phyloP scores from a whole-genome alignment of 2,888 invertebrate species.

The Zygogramma bicolorata region DNA sequence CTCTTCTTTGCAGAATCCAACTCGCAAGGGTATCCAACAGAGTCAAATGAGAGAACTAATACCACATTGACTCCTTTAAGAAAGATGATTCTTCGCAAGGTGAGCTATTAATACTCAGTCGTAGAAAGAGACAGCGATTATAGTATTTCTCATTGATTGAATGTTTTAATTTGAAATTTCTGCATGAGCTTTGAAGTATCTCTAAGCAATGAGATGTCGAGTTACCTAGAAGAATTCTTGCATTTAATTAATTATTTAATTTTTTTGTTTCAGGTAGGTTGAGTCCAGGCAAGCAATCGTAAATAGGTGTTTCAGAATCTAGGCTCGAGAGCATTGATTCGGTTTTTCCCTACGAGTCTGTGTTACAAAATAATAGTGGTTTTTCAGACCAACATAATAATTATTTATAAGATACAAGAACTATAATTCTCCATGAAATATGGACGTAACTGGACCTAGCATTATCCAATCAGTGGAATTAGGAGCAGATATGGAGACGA shows the following conservation, averaged over 20 bases:
- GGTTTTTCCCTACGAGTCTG: no score
- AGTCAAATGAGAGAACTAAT: background rate
- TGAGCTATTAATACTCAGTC: background rate
- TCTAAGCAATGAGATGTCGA: background rate
- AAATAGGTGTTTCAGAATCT: no score
- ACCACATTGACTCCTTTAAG: background rate
- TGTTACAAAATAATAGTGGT: no score
- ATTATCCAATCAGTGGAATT: constrained; percentile 8
- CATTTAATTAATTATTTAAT: no score
- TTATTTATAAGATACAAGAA: background rate
- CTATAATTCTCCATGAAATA: constrained; percentile 3
- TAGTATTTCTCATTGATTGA: no score
- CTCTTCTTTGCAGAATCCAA: background rate
- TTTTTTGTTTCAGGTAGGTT: no score
- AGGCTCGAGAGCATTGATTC: no score
- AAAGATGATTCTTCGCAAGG: background rate
- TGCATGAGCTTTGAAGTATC: background rate
- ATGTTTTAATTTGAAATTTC: no score
- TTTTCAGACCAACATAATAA: background rate
- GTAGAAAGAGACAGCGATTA: background rate
- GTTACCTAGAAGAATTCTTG: background rate
- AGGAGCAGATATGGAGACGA: constrained; percentile 20
- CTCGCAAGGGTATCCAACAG: background rate
- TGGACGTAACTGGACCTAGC: constrained; percentile 14
- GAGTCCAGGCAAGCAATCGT: no score